Base-by-base conservation (phyloP, 2,888 invertebrate genomes). In the Mimumesa dahlbomi region DNA sequence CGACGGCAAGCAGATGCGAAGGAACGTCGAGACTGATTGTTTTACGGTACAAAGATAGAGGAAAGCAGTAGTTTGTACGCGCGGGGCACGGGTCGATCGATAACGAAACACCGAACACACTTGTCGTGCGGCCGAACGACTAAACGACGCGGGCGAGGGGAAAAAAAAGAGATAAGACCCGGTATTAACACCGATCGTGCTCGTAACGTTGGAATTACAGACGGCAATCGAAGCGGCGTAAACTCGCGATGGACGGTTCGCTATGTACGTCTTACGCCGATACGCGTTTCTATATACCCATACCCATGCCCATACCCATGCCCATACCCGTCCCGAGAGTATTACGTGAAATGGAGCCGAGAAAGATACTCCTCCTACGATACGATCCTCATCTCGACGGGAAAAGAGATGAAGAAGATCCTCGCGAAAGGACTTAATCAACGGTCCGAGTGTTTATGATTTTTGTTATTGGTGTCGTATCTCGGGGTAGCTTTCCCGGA, bases 371-470 rank as follows among this genome's bases (percentile, higher is more conserved):
- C 56, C 50, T 65, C 67, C 71, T 72, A 56, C 71, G 81, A 80
- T 81, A 81, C 74, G 81, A 79, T 76, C 78, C 79, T 82, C 83
- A 75, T 79, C 76, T 76, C 67, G 57, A 48, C 73, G 75, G 57
- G 40, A 56, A 36, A 71, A 66, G 56, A 62, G 68, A 58, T 66
- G 66, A 42, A 65, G 72, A 76, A 75, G 82, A 80, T 78, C 76
- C 74, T 75, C 73, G 77, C 81, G 78, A 83, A 53, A 81, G 82
- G 84, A 86, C 86, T 88, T 89, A 89, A 89, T 89, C 89, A 89
- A 89, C 87, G 84, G 82, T 87, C 86, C 88, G 84, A 87, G 89
- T 88, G 89, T 89, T 89, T 89, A 89, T 89, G 89, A 89, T 89
- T 89, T 89, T 89, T 89, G 85, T 88, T 89, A 89, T 89, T 88